Conservation (phyloP, 2,797 vertebrate genomes). For the Acrossocheilus wenchowensis region DNA sequence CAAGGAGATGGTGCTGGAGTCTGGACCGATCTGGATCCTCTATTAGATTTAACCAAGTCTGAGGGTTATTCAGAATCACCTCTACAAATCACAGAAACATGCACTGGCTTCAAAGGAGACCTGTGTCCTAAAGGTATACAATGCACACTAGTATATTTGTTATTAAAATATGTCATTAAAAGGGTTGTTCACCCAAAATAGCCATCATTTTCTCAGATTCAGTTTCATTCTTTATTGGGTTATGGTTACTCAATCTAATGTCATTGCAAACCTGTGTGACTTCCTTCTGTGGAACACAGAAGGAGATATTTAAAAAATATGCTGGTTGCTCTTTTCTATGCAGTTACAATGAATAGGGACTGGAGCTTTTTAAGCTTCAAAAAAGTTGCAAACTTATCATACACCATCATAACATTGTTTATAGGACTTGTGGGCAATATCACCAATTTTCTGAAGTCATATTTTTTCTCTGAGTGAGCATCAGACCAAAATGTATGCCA, state of each 20-base stretch:
- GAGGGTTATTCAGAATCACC: constrained; percentile 55
- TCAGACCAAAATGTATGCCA: background rate
- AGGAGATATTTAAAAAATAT: background rate
- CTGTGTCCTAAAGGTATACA: constrained; percentile 76
- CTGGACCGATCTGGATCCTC: constrained; percentile 59
- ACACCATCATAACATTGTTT: background rate
- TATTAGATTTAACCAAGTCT: constrained; percentile 59
- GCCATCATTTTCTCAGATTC: background rate
- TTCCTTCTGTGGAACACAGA: background rate
- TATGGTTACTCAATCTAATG: background rate
- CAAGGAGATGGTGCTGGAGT: constrained; percentile 54
- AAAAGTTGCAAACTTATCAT: background rate
- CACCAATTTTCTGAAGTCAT: background rate
- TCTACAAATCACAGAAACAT: constrained; percentile 63
- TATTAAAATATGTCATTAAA: background rate
- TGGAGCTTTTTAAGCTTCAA: background rate
- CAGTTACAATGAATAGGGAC: background rate
- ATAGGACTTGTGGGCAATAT: background rate
- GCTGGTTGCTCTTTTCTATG: background rate
- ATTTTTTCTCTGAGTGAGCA: background rate
- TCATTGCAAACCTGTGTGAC: background rate
- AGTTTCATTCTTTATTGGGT: too few species aligned
- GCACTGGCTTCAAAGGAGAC: constrained; percentile 77
- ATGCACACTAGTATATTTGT: constrained; percentile 35
- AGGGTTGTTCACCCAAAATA: background rate